Base-by-base conservation (phyloP, 2,888 invertebrate genomes). In the Drosophila sordidula region DNA sequence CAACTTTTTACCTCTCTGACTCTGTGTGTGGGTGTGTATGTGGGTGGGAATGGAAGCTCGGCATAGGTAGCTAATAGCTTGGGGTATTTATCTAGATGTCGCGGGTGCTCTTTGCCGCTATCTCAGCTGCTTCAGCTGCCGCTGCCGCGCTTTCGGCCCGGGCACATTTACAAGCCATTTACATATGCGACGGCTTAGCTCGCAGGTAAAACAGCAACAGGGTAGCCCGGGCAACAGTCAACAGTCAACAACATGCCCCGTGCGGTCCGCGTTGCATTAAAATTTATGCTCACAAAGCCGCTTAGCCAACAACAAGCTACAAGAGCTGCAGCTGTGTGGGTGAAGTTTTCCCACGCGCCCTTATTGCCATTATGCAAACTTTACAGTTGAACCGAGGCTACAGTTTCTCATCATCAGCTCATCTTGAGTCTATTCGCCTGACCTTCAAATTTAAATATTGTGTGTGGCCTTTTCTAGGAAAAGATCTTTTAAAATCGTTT, bases 271-370 rank as follows among this genome's bases (percentile, higher is more conserved):
- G 58, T 69, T 75, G 72, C 72, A 75, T 72, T 75, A 75, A 69
- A 69, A 75, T 75, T 59, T 75, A 75, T 68, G 71, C 59, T 71
- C 11, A 54, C 58, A 75, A 75, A 75, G 75, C 75, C 68, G 75
- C 56, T 75, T 68, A 68, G 63, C 46, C 71, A 75, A 71, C 75
- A 75, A 63, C 66, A 42, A 42, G 55, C 47, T 42, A 46, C 61
- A 63, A 56, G 51, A 59, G 52, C 14, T 61, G 38, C 57, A 68
- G 72, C 41, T 57, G 56, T 25, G 29, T 25, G 18, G n/a, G 38
- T 18, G 26, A 26, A 32, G 18, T 52, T 65, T 64, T 46, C 18
- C 44, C 59, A 22, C 36, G 34, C 36, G 11, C n/a, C 29, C 6
- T 16, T 42, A 34, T 49, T 59, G 38, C 36, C 32, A 51, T 51